Conservation (phyloP, 2,888 invertebrate species). For the Thysanoteuthis rhombus region DNA sequence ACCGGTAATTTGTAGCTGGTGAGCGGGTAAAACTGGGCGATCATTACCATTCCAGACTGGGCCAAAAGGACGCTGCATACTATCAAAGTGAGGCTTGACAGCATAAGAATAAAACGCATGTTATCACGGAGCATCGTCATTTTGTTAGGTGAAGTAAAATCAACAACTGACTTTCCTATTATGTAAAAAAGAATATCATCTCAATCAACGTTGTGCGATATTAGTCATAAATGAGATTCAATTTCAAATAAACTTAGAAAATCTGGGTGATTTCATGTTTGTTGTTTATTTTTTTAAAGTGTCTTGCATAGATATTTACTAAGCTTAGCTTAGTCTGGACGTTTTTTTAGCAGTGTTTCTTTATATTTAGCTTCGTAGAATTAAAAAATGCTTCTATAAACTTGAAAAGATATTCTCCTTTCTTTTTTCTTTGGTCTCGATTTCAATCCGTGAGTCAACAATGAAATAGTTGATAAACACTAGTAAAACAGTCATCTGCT, state of each 20-base stretch:
- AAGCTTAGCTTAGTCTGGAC: neutral
- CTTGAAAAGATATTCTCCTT: neutral
- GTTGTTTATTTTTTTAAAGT: neutral
- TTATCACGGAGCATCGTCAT: neutral
- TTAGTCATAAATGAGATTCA: too few relatives aligned
- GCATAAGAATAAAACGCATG: neutral
- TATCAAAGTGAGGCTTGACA: neutral
- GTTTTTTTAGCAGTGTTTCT: neutral
- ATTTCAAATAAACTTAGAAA: neutral
- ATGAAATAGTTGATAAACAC: neutral
- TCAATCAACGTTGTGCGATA: neutral
- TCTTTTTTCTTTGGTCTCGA: too few relatives aligned
- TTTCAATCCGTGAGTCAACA: too few relatives aligned
- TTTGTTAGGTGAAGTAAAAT: too few relatives aligned
- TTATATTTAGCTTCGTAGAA: neutral
- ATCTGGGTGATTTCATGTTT: neutral
- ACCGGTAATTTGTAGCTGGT: neutral
- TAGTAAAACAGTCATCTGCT: neutral
- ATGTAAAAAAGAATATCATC: neutral
- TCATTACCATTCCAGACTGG: slow-evolving; percentile 13
- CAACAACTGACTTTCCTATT: neutral
- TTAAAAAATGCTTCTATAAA: neutral
- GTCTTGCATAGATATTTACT: too few relatives aligned
- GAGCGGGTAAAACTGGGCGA: neutral
- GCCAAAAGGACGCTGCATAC: neutral